phyloP scores from a whole-genome alignment of 2,797 vertebrate species.

The Alca torda region DNA sequence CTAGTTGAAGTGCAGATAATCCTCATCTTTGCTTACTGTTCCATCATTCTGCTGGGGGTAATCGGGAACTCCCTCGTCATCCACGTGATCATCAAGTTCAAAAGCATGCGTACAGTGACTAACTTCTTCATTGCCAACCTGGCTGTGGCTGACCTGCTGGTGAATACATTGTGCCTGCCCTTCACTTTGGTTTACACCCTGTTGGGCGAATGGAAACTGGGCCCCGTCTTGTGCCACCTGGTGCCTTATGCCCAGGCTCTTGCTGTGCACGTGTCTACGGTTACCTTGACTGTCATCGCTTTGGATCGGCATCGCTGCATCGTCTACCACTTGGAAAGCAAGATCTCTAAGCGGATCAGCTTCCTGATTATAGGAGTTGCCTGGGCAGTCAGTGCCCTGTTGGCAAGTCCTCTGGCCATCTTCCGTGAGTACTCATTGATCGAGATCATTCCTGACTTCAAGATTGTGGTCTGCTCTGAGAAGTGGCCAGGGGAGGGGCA shows the following conservation, averaged over 20 bases:
- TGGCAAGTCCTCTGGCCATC: conserved; percentile 93
- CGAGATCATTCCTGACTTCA: conserved; percentile 81
- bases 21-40: conserved; percentile 93
- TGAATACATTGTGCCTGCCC: conserved; percentile 91
- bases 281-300: conserved; percentile 92
- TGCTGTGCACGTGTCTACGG: conserved; percentile 92
- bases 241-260: conserved; percentile 92
- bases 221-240: conserved; percentile 87
- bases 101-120: conserved; percentile 89
- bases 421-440: conserved; percentile 90
- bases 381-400: conserved; percentile 87
- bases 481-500: conserved; percentile 87
- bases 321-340: conserved; percentile 90
- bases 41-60: conserved; percentile 91
- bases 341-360: conserved; percentile 90
- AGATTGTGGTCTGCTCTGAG: conserved; percentile 89
- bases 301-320: conserved; percentile 93
- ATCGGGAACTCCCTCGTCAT: conserved; percentile 92
- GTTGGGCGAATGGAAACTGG: conserved; percentile 90
- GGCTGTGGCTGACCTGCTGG: conserved; percentile 91
- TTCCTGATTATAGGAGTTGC: conserved; percentile 86
- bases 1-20: conserved; percentile 87
- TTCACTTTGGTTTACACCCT: conserved; percentile 93
- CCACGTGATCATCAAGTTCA: conserved; percentile 91
- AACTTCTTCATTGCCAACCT: conserved; percentile 96